phyloP scores from a whole-genome alignment of 2,113 vertebrate species.

The Cavia aperea region DNA sequence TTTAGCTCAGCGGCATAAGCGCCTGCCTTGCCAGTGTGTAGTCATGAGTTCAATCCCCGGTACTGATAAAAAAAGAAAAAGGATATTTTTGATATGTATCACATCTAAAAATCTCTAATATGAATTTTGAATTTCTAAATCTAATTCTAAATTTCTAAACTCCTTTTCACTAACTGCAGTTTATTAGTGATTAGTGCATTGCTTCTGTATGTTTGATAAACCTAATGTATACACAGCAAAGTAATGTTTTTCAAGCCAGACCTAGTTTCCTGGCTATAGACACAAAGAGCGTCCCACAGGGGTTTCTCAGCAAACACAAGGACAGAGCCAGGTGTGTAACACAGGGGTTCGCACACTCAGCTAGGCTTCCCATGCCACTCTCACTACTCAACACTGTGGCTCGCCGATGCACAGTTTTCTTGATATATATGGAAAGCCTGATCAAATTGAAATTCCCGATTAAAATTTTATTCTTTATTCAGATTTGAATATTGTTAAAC shows the following conservation, averaged over 20 bases:
- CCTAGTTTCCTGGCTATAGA: not conserved
- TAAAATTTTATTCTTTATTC: not conserved
- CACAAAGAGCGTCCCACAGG: not conserved
- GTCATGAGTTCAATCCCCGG: too few species aligned
- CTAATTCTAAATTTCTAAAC: not conserved
- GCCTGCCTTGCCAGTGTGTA: too few species aligned
- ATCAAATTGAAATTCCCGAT: not conserved
- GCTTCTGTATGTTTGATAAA: not conserved
- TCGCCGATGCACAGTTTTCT: not conserved
- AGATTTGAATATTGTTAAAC: not conserved
- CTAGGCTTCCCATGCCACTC: not conserved
- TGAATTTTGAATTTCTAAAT: not conserved
- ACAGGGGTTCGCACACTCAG: not conserved
- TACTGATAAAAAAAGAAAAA: not conserved
- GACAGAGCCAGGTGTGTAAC: not conserved
- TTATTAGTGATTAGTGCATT: not conserved
- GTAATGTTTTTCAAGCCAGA: not conserved
- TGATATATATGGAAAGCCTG: not conserved
- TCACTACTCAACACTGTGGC: not conserved
- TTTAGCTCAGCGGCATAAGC: too few species aligned
- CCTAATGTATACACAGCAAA: not conserved
- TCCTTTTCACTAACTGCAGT: slow-evolving; percentile 3
- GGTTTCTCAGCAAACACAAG: not conserved
- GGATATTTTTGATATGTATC: not conserved
- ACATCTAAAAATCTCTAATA: not conserved